Base-by-base conservation (phyloP, 2,113 vertebrate genomes). In the Thalassoma bifasciatum region DNA sequence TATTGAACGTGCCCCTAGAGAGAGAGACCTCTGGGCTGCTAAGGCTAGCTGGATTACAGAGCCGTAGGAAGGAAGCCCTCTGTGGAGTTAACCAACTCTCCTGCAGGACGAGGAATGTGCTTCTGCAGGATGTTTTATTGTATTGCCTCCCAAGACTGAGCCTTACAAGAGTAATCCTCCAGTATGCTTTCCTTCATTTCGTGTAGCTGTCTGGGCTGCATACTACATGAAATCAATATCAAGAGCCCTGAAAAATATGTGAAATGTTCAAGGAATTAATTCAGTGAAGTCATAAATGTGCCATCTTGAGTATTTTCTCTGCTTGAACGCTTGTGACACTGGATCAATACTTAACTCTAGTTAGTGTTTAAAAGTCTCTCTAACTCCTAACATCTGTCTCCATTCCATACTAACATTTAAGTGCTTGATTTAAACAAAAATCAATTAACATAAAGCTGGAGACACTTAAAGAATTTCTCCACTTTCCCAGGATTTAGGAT, bases 401-500 rank as follows among this genome's bases (percentile, higher is more conserved):
- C 68, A 83, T 89, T 81, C 53, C 75, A 80, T 86, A 82, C 85
- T 92, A 76, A 91, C 72, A 70, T 57, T 72, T 5, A 74, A 85
- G 36, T 46, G 53, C 62, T 49, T 76, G 34, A 77, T 80, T 76
- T 67, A 56, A 30, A 9, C 0, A 71, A 42, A 30, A 65, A 47
- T 73, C 16, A 4, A 40, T 50, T 68, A 19, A 63, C 22, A 17
- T 64, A 64, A 84, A 86, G 38, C 21, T 54, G 80, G 84, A 87
- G 80, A 79, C 65, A 88, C 80, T 91, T 86, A 92, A 89, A 86
- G 77, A 72, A 85, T 92, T 70, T 90, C 84, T 89, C 86, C 88
- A 85, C 89, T 93, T 79, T 90, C 83, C 65, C 79, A 88, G 92
- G 92, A 87, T 82, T 87, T 89, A 90, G 86, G 84, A 79, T 89